Evolutionary conservation across 2,113 vertebrate species (phyloP), one percentile per base, ranked within the genome.

Genomic region (Oryzias melastigma): DNA sequence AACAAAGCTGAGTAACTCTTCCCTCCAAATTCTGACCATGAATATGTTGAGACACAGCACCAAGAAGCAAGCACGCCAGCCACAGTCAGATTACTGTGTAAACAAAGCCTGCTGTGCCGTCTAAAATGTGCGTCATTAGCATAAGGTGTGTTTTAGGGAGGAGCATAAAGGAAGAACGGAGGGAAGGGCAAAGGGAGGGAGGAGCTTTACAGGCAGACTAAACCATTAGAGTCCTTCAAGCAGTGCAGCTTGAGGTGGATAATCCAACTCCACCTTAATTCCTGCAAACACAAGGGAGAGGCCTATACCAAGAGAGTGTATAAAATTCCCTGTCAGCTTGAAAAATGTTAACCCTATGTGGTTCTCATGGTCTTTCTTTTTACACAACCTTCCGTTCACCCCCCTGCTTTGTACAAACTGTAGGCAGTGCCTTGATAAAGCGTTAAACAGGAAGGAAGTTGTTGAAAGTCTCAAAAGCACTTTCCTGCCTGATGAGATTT

Each of bases 141-240:
- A 91, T 90, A 92, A 92, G 91, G 91, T 93, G 91, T 90, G 90
- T 87, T 87, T 71, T 71, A 86, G 85, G 89, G 87, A 87, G 89
- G 87, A 85, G 87, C 84, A 73, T 56, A 67, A 58, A 70, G 65
- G 49, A 57, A 71, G 80, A 71, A 50, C 52, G 66, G 24, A 52
- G 42, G 65, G 70, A 29, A 77, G 65, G 71, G 45, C 46, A 58
- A 56, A 51, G 49, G 57, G 68, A 66, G 59, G 78, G 75, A 80
- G 80, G 86, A 81, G 79, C 80, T 75, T 61, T 62, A 80, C 80
- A 78, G 84, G 83, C 77, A 87, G 73, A 89, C 84, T 70, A 88
- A 88, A 91, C 87, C 91, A 86, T 89, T 80, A 87, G 71, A 91
- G 87, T 82, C 85, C 73, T 75, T 81, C 62, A 24, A 63, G 74